Evolutionary conservation across 2,113 vertebrate species (phyloP), one percentile per base, ranked within the genome.

Genomic region (Hippocampus barbouri): DNA sequence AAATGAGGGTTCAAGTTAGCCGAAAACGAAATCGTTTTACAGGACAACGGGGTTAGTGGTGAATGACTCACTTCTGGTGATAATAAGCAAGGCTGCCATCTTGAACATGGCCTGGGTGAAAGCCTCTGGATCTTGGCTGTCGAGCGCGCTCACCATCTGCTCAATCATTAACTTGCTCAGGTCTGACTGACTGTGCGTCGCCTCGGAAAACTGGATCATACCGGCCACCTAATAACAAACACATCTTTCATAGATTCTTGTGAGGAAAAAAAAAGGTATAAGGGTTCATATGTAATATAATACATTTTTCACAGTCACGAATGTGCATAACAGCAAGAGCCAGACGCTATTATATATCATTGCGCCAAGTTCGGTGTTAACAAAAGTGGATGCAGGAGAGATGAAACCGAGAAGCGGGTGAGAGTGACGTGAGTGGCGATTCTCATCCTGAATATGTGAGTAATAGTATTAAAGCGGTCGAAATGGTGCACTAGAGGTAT

Each of bases 101-200:
- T 97, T 98, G 92, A 98, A 98, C 96, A 98, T 97, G 81, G 93
- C 88, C 89, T 96, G 95, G 0, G 95, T 97, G 80, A 97, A 98
- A 23, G 86, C 87, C 59, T 96, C 94, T 1, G 94, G 83, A 16
- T 92, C 85, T 56, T 86, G 81, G 1, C 66, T 87, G 20, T 94
- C 94, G 78, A 98, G 84, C 12, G 96, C 95, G 12, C 87, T 85
- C 65, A 85, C 92, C 88, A 97, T 94, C 70, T 95, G 94, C 78
- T 90, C 93, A 65, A 97, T 87, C 94, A 97, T 94, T 82, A 98
- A 89, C 77, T 94, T 95, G 88, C 89, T 96, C 68, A 98, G 92
- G 85, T 98, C 94, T 3, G 94, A 95, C 12, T 93, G 82, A 61
- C 93, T 93, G 77, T 93, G 93, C 25, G 94, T 96, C 8, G 91